These are phyloP conservation scores for Anoplolepis gracilipes DNA, from an alignment of 1,140 invertebrate genomes.

Conservation along the genomic window DNA sequence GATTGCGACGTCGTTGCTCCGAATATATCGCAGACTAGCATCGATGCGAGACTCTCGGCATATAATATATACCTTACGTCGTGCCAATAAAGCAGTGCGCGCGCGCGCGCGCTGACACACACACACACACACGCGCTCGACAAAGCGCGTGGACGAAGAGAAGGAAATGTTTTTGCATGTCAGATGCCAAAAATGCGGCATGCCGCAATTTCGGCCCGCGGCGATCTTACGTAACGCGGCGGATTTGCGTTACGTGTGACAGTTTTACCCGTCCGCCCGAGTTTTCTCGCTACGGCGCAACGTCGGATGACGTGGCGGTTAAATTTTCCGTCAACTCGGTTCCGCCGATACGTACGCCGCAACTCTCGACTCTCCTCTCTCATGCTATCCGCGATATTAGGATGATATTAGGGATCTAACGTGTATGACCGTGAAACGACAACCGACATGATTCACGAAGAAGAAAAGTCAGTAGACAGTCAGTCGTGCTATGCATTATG, in stretches of 20 bases:
- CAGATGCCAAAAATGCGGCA: constrained; percentile 71
- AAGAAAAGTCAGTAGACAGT: constrained; percentile 25
- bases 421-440: constrained; percentile 23
- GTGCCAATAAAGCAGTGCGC: constrained; percentile 45
- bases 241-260: neutral
- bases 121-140: neutral
- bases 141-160: neutral
- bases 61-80: neutral
- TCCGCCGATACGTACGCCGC: constrained; percentile 25
- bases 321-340: constrained; percentile 68
- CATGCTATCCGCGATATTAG: neutral
- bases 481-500: constrained; percentile 4
- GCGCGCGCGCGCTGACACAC: too few species aligned
- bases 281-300: constrained; percentile 54
- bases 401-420: neutral
- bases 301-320: constrained; percentile 65
- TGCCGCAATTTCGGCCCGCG: constrained; percentile 49
- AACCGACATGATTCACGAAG: constrained; percentile 39
- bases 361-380: neutral
- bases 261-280: constrained; percentile 51
- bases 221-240: constrained; percentile 67
- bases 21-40: neutral
- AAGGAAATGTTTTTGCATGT: constrained; percentile 63
- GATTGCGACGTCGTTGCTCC: constrained; percentile 14
- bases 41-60: neutral